Base-by-base conservation (phyloP, 2,113 vertebrate species). In the Megalops atlanticus region DNA sequence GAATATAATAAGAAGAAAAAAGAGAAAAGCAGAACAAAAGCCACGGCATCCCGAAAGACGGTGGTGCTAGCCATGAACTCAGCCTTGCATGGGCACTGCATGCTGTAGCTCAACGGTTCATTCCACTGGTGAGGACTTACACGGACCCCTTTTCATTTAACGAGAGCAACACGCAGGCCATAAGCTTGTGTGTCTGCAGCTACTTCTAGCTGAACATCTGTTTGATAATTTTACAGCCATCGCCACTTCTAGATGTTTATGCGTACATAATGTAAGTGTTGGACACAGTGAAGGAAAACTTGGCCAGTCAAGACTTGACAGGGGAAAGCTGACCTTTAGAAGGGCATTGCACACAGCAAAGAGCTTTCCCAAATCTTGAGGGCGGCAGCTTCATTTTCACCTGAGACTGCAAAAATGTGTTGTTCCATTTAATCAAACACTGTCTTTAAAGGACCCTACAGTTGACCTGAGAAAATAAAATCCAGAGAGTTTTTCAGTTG, bases 71-170 rank as follows among this genome's bases (percentile, higher is more conserved):
- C 91, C 84, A 80, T 72, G 92, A 92, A 43, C 90, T 85, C 93
- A 90, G 91, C 90, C 90, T 80, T 95, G 95, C 96, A 96, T 97
- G 95, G 92, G 93, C 90, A 77, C 68, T 93, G 96, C 96, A 97
- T 96, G 96, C 92, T 92, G 93, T 86, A 40, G 93, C 82, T 91
- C 90, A 91, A 89, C 92, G 93, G 89, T 92, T 90, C 88, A 87
- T 88, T 89, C 85, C 82, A 91, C 86, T 92, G 89, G 86, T 88
- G 58, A 88, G 15, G 36, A 73, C 49, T 21, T 89, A 88, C 76
- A 88, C 80, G 0, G 87, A 81, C 35, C 82, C 82, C 84, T 14
- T 86, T 85, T 86, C 81, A 39, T 84, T 87, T 87, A 91, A 41
- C 77, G 36, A 82, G 81, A 14, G 87, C 90, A 89, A 89, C 89